Evolutionary conservation across 64 coral and sea anemone species (phyloP), one percentile per base, ranked within the genome.

Genomic region (Dendrophyllia cribrosa): DNA sequence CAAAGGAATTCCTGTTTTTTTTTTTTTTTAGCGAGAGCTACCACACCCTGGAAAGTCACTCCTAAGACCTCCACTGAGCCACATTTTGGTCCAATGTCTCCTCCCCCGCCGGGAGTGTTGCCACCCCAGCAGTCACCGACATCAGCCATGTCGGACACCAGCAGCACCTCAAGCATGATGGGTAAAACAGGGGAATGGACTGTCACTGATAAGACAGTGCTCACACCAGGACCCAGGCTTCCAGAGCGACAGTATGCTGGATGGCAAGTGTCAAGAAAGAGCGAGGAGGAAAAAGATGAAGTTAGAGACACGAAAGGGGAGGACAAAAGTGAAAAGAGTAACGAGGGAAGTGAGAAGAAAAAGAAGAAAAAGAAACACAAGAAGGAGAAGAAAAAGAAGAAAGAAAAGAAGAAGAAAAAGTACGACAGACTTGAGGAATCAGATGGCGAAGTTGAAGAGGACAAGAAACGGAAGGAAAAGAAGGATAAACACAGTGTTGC

Each of bases 141-240:
- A 22, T 96, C 95, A 43, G 91, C 79, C 0, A 64, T 88, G 13
- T 97, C 95, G 2, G 95, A 97, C 71, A 53, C 24, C 16, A 97
- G 95, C 51, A 94, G 82, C 61, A 77, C 88, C 2, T 97, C 95
- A 51, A 97, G 95, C 83, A 50, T 94, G n/a, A 49, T 91, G 26
- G 95, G 88, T 16, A 94, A 94, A 56, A 94, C 95, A n/a, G 95
- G 95, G 4, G 95, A 97, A 44, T 97, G 95, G 95, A 88, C 82
- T 19, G 88, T 97, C 20, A 83, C 43, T 70, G 95, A 97, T 43
- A 97, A 97, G 91, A 68, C 49, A 16, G 43, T 59, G 3, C 85
- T 61, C 10, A 82, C 68, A 15, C 74, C 59, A 45, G 65, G 81
- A n/a, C 92, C 92, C 48, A 94, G 46, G 58, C 89, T 97, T 80